These are phyloP conservation scores for Zosterops pallidus DNA, from an alignment of 2,113 vertebrate species.

Conservation along the genomic window DNA sequence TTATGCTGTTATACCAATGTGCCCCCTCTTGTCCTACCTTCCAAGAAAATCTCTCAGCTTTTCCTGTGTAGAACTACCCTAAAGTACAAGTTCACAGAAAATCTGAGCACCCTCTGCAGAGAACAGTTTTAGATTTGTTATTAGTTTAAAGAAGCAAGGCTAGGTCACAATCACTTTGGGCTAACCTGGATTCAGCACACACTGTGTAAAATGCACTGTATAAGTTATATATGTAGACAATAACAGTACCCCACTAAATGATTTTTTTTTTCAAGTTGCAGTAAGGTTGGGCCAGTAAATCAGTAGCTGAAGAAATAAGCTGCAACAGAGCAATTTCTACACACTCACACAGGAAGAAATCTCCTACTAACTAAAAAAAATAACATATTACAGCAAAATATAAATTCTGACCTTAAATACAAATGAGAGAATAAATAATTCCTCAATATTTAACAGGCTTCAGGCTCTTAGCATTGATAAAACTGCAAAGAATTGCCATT, in stretches of 20 bases:
- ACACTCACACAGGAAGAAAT: background rate
- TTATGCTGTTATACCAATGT: background rate
- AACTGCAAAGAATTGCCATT: background rate
- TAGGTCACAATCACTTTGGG: background rate
- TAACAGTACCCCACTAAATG: background rate
- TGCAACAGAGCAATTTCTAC: background rate
- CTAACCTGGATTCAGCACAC: background rate
- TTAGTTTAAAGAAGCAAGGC: background rate
- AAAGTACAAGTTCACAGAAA: background rate
- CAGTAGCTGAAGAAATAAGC: background rate
- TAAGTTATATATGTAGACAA: background rate
- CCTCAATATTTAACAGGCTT: background rate
- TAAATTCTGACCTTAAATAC: background rate
- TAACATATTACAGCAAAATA: background rate
- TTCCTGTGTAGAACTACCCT: background rate
- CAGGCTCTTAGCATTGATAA: background rate
- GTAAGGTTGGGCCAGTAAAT: background rate
- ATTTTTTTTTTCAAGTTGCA: background rate
- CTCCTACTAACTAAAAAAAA: background rate
- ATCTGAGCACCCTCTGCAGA: background rate
- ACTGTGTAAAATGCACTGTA: fast-evolving
- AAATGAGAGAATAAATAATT: background rate
- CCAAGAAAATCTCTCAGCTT: background rate
- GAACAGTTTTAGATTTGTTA: background rate
- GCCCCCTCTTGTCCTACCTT: background rate